Conservation (phyloP, 1,140 invertebrate genomes). For the Luehdorfia chinensis region DNA sequence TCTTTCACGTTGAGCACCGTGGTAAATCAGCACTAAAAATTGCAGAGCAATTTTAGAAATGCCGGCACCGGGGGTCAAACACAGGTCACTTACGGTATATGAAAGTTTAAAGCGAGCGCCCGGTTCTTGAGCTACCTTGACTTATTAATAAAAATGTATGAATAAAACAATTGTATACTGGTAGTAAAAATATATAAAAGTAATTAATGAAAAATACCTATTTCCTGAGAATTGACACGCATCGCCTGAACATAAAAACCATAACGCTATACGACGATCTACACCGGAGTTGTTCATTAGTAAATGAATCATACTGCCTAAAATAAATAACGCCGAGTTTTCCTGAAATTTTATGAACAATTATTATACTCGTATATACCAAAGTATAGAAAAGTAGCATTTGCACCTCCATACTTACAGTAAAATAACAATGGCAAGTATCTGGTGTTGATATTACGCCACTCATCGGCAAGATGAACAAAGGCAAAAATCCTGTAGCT, state of each 20-base stretch:
- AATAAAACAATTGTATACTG: no score
- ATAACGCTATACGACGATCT: slow-evolving; percentile 40
- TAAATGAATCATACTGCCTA: slow-evolving; percentile 38
- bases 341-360: slow-evolving; percentile 36
- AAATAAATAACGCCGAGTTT: slow-evolving; percentile 33
- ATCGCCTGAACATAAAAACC: slow-evolving; percentile 41
- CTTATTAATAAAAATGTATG: no score
- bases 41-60: no score
- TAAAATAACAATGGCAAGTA: slow-evolving; percentile 39
- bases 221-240: slow-evolving; percentile 41
- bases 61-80: no score
- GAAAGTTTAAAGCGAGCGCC: no score
- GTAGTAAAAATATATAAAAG: no score
- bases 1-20: no score
- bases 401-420: slow-evolving; percentile 34
- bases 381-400: neutral
- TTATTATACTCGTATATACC: neutral
- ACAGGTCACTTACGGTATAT: no score
- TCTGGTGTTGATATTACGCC: slow-evolving; percentile 30
- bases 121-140: no score
- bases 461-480: slow-evolving; percentile 49
- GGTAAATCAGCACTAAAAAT: no score
- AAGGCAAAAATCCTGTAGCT: slow-evolving; percentile 34
- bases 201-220: slow-evolving; percentile 26
- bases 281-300: slow-evolving; percentile 46